Percentiles rank a stretch among this genome's conserved stretches.
Conservation (phyloP, 1,140 invertebrate genomes). For the Pseudomyrmex flavicornis region DNA sequence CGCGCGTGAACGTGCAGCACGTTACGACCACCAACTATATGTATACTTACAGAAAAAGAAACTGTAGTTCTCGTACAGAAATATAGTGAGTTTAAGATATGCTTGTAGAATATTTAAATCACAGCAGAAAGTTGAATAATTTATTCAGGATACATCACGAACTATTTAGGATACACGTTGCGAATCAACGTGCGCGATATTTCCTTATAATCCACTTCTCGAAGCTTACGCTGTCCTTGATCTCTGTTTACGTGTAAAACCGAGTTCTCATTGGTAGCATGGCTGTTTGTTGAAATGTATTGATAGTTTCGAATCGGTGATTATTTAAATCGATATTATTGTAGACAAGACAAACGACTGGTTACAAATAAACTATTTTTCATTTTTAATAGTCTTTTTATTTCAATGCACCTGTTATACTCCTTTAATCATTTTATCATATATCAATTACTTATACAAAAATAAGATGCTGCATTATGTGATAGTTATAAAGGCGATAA, state of each 20-base stretch:
- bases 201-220: conserved; percentile 27
- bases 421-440: neutral
- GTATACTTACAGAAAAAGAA: conserved; percentile 46
- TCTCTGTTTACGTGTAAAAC: conserved; percentile 46
- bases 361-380: conserved; percentile 82
- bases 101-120: conserved; percentile 74
- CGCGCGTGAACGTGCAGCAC: conserved; percentile 31
- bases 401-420: conserved; percentile 21
- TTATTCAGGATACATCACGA: conserved; percentile 22
- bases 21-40: conserved; percentile 19
- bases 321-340: conserved; percentile 77
- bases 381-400: conserved; percentile 77
- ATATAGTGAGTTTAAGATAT: conserved; percentile 68
- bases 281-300: conserved; percentile 46
- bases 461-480: neutral
- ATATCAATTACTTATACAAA: neutral
- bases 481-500: neutral
- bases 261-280: conserved; percentile 22
- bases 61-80: conserved; percentile 60
- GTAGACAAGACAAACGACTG: conserved; percentile 78
- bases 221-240: conserved; percentile 39
- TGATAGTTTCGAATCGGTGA: conserved; percentile 59
- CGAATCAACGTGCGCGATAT: conserved; percentile 32
- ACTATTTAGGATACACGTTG: conserved; percentile 58
- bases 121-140: conserved; percentile 12